Evolutionary conservation across 2,113 vertebrate genomes (phyloP).

Genomic region (Erinaceus europaeus): DNA sequence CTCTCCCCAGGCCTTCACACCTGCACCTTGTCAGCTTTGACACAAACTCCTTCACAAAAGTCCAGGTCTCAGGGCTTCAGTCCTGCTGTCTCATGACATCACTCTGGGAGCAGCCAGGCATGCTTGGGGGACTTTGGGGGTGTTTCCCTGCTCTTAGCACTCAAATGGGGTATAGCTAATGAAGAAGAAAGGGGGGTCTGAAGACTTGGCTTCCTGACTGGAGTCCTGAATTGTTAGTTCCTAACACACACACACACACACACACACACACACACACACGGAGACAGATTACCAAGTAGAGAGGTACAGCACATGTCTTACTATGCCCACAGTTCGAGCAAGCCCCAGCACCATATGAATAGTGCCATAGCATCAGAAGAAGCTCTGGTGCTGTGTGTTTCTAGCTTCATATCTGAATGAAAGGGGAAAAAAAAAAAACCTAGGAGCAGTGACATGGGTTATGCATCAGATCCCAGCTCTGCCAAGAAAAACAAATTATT

Average conservation of each 20-base stretch:
- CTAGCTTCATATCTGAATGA: no score
- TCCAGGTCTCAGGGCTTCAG: background rate
- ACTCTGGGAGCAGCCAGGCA: background rate
- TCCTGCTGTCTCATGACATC: background rate
- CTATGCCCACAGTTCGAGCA: no score
- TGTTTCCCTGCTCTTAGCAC: rapidly evolving
- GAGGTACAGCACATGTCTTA: no score
- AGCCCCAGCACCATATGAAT: no score
- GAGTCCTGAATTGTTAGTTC: background rate
- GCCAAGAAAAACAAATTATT: no score
- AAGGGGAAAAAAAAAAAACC: no score
- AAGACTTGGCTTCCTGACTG: background rate
- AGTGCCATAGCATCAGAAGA: no score
- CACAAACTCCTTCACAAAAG: background rate
- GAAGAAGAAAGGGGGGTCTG: background rate
- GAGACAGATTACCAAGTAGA: no score
- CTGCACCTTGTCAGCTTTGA: background rate
- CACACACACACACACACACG: no score
- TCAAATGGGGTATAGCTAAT: background rate
- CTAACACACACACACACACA: background rate
- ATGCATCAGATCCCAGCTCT: no score
- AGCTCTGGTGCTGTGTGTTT: no score
- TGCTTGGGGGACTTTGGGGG: background rate
- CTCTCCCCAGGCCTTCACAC: background rate
- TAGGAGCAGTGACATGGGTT: no score